Base-by-base conservation (phyloP, 2,888 invertebrate genomes). In the Leptinotarsa juncta region DNA sequence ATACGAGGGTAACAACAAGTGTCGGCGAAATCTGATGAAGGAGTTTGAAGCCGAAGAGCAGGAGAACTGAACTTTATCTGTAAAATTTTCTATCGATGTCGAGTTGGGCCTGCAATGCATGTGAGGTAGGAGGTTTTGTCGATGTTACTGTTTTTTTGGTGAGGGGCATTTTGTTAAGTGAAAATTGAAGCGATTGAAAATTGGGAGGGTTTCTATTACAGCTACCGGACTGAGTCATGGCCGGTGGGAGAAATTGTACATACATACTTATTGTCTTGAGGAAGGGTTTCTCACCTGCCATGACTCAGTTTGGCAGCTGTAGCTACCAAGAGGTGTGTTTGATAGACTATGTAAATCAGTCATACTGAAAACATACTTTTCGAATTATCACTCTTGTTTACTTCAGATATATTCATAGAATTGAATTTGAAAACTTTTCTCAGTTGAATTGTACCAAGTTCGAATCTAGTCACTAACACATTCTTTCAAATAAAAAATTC, bases 1-100 rank as follows among this genome's bases (percentile, higher is more conserved):
- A 74, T 93, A 93, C 82, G 90, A 90, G 73, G 91, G 90, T 82
- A 91, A 91, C 78, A 90, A 89, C 80, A 91, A 90, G 80, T 92
- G 92, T 81, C 86, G 90, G 67, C 88, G 91, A 79, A 92, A 92
- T 85, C 86, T 92, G 67, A 83, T 91, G 81, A 85, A 84, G 70
- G 87, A 87, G 14, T 88, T 88, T 77, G 82, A 81, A 57, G 87
- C 90, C 73, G 90, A 77, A 20, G 83, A 82, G 67, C 75, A 81
- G 1, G 81, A 83, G 71, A 78, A 82, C 76, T 84, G 74, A 79
- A 50, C 67, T 75, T 49, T 65, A 67, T 23, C 50, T 1, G 65
- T 48, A 32, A 49, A 66, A 49, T 60, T 66, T 65, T 48, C 70
- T 32, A 20, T 10, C 20, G 66, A 66, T 70, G 66, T 51, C 10